phyloP scores from a whole-genome alignment of 2,113 vertebrate genomes.

The Panthera leo region DNA sequence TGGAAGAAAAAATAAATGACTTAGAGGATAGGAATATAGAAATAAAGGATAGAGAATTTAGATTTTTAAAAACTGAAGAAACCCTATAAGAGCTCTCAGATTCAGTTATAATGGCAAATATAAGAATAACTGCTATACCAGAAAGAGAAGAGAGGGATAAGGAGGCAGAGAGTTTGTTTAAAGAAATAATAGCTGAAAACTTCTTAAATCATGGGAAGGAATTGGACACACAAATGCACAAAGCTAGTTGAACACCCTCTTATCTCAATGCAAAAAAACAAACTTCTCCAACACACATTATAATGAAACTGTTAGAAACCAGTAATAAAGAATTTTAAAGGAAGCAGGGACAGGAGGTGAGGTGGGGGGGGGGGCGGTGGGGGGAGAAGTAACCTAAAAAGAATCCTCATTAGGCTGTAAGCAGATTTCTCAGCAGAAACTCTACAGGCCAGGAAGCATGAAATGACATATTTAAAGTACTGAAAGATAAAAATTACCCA shows the following conservation, averaged over 20 bases:
- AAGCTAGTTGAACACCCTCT: background rate
- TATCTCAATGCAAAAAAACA: background rate
- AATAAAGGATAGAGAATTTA: background rate
- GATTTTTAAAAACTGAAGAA: background rate
- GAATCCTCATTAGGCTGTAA: background rate
- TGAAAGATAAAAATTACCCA: background rate
- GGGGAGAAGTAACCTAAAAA: background rate
- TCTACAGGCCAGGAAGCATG: too few species aligned
- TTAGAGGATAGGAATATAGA: background rate
- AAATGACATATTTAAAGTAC: background rate
- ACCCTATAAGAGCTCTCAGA: background rate
- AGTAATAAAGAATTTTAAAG: background rate
- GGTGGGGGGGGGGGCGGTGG: too few species aligned
- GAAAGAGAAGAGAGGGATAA: background rate
- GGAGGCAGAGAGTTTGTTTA: background rate
- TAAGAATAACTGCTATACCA: background rate
- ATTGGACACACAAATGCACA: background rate
- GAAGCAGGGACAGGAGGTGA: too few species aligned
- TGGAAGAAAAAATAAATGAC: background rate
- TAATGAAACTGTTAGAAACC: background rate
- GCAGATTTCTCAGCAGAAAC: background rate
- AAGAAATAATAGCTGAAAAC: background rate
- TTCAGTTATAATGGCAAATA: background rate
- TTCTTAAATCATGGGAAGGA: background rate
- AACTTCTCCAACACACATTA: background rate